Evolutionary conservation across 2,113 vertebrate genomes (phyloP).

Genomic region (zebrafish (Danio rerio)): GRCz12tu NC_133189.1:58734501-58735000

Average conservation of each 20-base stretch:
- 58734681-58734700: slow-evolving; percentile 70
- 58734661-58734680: slow-evolving; percentile 82
- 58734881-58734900: too few relatives aligned
- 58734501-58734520: slow-evolving; percentile 59
- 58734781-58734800: slow-evolving; percentile 69
- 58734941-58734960: too few relatives aligned
- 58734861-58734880: too few relatives aligned
- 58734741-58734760: slow-evolving; percentile 77
- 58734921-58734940: too few relatives aligned
- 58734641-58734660: slow-evolving; percentile 67
- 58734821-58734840: too few relatives aligned
- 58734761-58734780: slow-evolving; percentile 86
- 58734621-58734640: slow-evolving; percentile 61
- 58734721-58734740: slow-evolving; percentile 76
- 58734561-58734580: slow-evolving; percentile 28
- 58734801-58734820: not conserved
- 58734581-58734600: not conserved
- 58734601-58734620: slow-evolving; percentile 66
- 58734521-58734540: slow-evolving; percentile 71
- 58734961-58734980: too few relatives aligned
- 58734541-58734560: slow-evolving; percentile 69
- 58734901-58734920: too few relatives aligned
- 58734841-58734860: too few relatives aligned
- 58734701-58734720: slow-evolving; percentile 72
- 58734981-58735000: too few relatives aligned